Conservation (phyloP, 1,140 invertebrate genomes). For the Magallana angulata region DNA sequence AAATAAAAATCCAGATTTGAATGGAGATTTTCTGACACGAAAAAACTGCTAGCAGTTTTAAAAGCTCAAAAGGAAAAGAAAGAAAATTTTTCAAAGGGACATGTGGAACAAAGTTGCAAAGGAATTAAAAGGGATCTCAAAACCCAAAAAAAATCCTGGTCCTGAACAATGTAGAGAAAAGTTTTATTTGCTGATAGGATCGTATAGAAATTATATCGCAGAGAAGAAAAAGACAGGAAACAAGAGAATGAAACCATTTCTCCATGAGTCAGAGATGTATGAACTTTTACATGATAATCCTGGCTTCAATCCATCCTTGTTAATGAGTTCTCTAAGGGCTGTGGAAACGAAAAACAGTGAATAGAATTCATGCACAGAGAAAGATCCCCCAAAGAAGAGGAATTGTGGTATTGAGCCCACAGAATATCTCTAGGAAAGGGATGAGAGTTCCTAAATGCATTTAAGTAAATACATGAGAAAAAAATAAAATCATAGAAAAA, state of each 20-base stretch:
- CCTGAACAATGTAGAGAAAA: constrained; percentile 46
- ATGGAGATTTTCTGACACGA: not conserved
- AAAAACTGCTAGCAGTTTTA: not conserved
- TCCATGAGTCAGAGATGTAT: constrained; percentile 48
- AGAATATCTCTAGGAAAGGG: constrained; percentile 34
- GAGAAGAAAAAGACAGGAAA: constrained; percentile 49
- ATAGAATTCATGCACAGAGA: not conserved
- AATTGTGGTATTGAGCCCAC: constrained; percentile 52
- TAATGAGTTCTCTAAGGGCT: not conserved
- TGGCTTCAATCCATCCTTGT: not conserved
- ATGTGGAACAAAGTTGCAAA: not conserved
- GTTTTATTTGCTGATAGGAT: not conserved
- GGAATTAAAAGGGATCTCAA: not conserved
- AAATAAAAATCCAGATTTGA: no score
- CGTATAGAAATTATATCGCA: not conserved
- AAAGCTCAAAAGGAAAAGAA: not conserved
- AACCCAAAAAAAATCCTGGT: constrained; percentile 15
- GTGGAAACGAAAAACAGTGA: constrained; percentile 44
- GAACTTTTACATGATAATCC: constrained; percentile 38
- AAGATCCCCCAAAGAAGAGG: constrained; percentile 42
- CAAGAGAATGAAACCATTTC: constrained; percentile 39
- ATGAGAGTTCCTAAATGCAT: constrained; percentile 44
- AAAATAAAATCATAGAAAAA: not conserved
- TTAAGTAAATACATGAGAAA: not conserved
- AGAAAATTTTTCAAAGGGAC: not conserved